Evolutionary conservation across 53 echinoderm and acorn worm genomes (phyloP).

Genomic region (Patiria pectinifera): DNA sequence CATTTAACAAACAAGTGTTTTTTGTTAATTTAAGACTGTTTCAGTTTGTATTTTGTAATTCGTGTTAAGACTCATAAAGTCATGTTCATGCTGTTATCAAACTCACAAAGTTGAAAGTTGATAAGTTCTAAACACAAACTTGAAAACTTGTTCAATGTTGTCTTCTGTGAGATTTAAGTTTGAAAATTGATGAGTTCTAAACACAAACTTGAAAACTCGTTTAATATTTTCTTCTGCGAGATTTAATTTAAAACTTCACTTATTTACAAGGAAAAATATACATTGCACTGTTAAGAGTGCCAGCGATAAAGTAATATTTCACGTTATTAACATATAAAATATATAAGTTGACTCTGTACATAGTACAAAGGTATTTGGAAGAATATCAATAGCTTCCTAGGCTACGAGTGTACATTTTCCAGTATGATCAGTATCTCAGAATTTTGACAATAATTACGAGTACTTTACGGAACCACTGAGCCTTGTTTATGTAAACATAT

Average conservation of each 20-base stretch:
- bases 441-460: not conserved
- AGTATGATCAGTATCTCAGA: not conserved
- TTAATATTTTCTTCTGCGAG: not conserved
- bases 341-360: not conserved
- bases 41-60: not conserved
- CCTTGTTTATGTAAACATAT: too few relatives aligned
- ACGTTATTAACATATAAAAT: not conserved
- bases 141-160: not conserved
- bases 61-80: not conserved
- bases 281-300: not conserved
- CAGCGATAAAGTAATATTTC: not conserved
- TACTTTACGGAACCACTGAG: too few relatives aligned
- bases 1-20: too few relatives aligned
- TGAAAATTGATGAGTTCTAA: not conserved
- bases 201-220: not conserved
- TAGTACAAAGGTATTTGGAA: not conserved
- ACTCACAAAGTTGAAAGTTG: not conserved
- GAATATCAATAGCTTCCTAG: not conserved
- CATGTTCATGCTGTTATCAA: too few relatives aligned
- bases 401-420: not conserved
- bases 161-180: not conserved
- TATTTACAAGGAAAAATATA: constrained; percentile 11
- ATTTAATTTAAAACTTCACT: not conserved
- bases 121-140: too few relatives aligned
- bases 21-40: not conserved